Percentiles rank a stretch among this genome's conserved stretches.
phyloP scores from a whole-genome alignment of 1,140 invertebrate species.

The Platyscapa corneri region DNA sequence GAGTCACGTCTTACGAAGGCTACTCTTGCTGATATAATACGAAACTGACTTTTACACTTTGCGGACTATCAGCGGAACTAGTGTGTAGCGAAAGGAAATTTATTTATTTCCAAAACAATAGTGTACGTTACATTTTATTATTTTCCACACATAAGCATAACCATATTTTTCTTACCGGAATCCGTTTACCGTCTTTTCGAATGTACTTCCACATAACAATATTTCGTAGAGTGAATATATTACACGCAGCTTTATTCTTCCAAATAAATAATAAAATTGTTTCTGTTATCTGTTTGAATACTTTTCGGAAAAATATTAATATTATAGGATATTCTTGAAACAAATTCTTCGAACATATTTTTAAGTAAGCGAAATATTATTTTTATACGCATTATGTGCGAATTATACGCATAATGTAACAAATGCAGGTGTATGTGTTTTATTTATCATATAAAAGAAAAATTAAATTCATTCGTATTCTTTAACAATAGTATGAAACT shows the following conservation, averaged over 20 bases:
- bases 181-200: not conserved
- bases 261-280: not conserved
- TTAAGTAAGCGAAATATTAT: too few species aligned
- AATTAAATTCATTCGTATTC: too few species aligned
- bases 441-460: too few species aligned
- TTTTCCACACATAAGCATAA: not conserved
- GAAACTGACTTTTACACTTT: not conserved
- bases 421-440: too few species aligned
- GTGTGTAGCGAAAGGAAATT: not conserved
- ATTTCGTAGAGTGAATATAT: not conserved
- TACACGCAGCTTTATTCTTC: not conserved
- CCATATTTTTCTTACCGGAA: not conserved
- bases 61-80: not conserved
- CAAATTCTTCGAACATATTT: too few species aligned
- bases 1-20: not conserved
- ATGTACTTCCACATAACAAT: not conserved
- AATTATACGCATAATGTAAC: too few species aligned
- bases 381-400: too few species aligned
- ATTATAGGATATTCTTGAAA: too few species aligned
- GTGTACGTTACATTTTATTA: not conserved
- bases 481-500: too few species aligned
- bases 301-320: not conserved
- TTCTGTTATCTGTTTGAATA: not conserved
- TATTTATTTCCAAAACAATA: not conserved
- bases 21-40: not conserved